Evolutionary conservation across 2,113 vertebrate species (phyloP).

Genomic region (Monarcha castaneiventris): DNA sequence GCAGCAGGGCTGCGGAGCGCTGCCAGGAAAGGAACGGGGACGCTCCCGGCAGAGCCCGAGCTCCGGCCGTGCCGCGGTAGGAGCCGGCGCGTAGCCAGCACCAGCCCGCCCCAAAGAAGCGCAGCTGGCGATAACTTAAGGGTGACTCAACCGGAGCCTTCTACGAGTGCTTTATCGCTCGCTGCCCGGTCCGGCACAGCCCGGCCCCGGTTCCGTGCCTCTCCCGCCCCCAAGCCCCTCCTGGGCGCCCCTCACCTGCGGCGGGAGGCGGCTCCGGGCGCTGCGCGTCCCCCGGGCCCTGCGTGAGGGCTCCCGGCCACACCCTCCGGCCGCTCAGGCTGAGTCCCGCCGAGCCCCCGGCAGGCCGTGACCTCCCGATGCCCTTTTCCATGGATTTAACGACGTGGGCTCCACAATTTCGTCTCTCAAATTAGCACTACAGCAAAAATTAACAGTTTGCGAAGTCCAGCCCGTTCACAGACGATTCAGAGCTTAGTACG

Average conservation of each 20-base stretch:
- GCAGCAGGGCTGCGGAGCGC: background rate
- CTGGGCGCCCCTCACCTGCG: background rate
- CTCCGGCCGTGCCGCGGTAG: background rate
- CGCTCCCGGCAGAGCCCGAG: background rate
- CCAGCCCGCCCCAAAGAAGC: background rate
- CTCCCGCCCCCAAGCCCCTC: background rate
- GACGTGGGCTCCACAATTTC: background rate
- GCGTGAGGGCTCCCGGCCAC: slow-evolving; percentile 73
- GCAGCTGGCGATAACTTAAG: background rate
- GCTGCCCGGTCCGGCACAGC: background rate
- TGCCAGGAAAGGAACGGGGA: background rate
- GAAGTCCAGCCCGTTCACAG: background rate
- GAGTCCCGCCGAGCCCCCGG: background rate
- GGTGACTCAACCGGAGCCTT: background rate
- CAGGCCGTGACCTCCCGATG: background rate
- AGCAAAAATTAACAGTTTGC: background rate
- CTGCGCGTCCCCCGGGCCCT: slow-evolving; percentile 32
- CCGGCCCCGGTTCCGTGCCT: background rate
- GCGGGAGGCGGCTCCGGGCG: background rate
- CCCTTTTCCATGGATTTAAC: background rate
- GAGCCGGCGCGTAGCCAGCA: background rate
- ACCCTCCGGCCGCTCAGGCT: slow-evolving; percentile 56
- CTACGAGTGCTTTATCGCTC: background rate
- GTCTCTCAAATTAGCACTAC: background rate
- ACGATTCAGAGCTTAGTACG: background rate